Base-by-base conservation (phyloP, 2,888 invertebrate genomes). In the Fragum fragum region DNA sequence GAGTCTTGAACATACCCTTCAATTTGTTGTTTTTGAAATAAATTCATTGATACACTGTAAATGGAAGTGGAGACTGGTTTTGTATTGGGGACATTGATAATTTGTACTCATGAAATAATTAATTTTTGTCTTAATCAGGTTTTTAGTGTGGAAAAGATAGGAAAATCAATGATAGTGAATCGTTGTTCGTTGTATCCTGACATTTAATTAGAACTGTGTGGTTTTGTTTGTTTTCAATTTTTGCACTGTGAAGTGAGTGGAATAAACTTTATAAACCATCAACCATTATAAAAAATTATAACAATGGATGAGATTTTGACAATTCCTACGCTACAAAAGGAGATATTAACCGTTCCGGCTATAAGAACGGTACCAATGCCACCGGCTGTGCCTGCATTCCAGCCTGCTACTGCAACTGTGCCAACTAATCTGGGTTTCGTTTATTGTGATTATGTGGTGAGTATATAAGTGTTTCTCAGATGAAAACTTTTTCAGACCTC, bases 291-390 rank as follows among this genome's bases (percentile, higher is more conserved):
- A 32, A 32, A 21, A 42, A 36, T n/a, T 36, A 36, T 9, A 21
- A n/a, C 29, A 28, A 82, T 85, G 85, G 85, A 85, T 53, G 85
- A 78, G 29, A 78, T 85, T 70, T 73, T 85, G 28, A 82, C 82
- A 9, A 42, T 85, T 21, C 85, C 85, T 1, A 66, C 80, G 14
- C 39, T 85, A 5, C 85, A 81, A 42, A 83, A 83, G 74, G 79
- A 83, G 76, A 74, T 79, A 66, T 74, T 83, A 59, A 79, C 81
- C 14, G 81, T 85, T 11, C 85, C 81, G 21, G 81, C 77, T 7
- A 69, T 85, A 16, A 77, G 81, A 5, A 85, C 81, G 2, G 57
- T 85, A 6, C 73, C 85, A 0, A 83, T 85, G 82, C 85, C 85
- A 36, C 81, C 85, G 1, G 80, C 75, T 21, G 39, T 77, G 39